Percentiles rank a stretch among this genome's conserved stretches.
phyloP scores from a whole-genome alignment of 2,888 invertebrate genomes.

The Acanthoscelides obtectus region DNA sequence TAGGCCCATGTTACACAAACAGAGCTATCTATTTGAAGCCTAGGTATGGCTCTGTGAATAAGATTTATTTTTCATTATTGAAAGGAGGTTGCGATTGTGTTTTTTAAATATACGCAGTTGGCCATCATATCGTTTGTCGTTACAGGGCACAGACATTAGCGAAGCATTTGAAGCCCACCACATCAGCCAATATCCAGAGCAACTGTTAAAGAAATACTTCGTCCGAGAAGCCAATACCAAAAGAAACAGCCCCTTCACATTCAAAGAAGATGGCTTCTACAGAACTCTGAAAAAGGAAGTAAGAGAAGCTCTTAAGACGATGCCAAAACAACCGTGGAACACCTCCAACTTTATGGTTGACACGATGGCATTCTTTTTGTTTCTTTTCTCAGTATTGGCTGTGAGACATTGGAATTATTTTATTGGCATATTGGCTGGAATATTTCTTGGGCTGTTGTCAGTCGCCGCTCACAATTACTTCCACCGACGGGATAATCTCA shows the following conservation, averaged over 20 bases:
- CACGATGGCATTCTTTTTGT: constrained; percentile 39
- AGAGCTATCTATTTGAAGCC: too few species aligned
- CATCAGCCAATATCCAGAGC: constrained; percentile 50
- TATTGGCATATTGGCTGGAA: constrained; percentile 52
- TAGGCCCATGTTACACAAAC: too few species aligned
- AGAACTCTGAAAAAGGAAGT: constrained; percentile 61
- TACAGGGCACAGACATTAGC: constrained; percentile 73
- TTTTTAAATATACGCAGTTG: too few species aligned
- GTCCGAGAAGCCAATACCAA: constrained; percentile 58
- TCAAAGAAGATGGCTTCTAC: constrained; percentile 71
- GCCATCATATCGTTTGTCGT: too few species aligned
- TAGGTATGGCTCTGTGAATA: too few species aligned
- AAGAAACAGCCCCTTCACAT: constrained; percentile 68
- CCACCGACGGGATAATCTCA: constrained; percentile 70
- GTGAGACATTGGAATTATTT: constrained; percentile 40
- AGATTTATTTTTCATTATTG: too few species aligned
- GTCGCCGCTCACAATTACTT: constrained; percentile 72
- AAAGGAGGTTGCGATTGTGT: too few species aligned
- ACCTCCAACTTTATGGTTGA: constrained; percentile 46
- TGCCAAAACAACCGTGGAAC: constrained; percentile 45
- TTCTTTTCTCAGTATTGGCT: constrained; percentile 33
- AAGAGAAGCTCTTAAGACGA: constrained; percentile 46
- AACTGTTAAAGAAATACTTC: constrained; percentile 61
- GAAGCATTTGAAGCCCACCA: constrained; percentile 76
- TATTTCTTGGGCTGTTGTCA: constrained; percentile 55